phyloP scores from a whole-genome alignment of 2,797 vertebrate genomes.

The Peromyscus nudipes region DNA sequence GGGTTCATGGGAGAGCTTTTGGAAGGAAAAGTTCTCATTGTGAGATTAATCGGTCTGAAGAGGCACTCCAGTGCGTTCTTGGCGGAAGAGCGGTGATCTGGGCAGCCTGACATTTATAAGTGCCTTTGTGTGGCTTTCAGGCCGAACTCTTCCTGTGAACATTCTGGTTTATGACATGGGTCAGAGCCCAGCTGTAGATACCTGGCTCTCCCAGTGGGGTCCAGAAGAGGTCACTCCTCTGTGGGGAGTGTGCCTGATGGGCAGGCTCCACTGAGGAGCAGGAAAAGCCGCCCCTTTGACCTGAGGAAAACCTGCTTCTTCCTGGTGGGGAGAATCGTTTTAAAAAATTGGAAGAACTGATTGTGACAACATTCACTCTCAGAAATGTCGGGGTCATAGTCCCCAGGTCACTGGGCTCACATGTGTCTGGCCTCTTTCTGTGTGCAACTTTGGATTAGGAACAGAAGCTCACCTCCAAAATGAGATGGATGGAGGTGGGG shows the following conservation, averaged over 20 bases:
- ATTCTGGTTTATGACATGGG: not conserved
- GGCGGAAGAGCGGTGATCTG: conserved; percentile 56
- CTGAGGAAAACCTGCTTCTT: not conserved
- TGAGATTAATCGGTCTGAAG: conserved; percentile 31
- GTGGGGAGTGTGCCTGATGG: not conserved
- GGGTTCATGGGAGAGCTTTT: conserved; percentile 62
- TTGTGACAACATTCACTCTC: no score
- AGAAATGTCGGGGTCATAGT: not conserved
- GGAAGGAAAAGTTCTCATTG: conserved; percentile 66
- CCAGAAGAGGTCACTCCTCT: not conserved
- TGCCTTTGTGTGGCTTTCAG: conserved; percentile 35
- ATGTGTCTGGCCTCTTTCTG: not conserved
- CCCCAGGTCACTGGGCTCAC: fast-evolving
- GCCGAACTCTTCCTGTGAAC: not conserved
- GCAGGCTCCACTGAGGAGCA: not conserved
- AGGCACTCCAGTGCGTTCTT: conserved; percentile 72
- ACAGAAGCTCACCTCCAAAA: not conserved
- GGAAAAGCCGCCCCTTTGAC: not conserved
- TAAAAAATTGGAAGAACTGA: not conserved
- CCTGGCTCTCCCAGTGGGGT: not conserved
- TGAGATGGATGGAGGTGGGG: not conserved
- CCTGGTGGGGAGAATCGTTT: not conserved
- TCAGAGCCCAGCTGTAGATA: not conserved
- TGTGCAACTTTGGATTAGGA: not conserved
- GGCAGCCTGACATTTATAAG: conserved; percentile 50